phyloP scores from a whole-genome alignment of 2,113 vertebrate genomes.

The Neopipo cinnamomea region DNA sequence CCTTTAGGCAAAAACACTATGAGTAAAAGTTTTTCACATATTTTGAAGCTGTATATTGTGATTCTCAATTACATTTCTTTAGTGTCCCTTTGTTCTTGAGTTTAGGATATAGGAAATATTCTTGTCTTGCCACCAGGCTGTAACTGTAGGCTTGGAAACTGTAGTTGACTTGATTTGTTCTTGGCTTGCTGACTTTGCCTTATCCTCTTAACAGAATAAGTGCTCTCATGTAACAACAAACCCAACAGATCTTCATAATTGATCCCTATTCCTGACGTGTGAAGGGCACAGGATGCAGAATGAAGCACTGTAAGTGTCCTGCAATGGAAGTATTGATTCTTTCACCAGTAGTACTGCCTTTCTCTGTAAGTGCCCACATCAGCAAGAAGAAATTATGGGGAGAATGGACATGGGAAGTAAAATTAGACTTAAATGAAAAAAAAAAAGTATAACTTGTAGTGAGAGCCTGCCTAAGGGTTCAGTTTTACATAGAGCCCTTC shows the following conservation, averaged over 20 bases:
- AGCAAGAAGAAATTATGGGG: conserved; percentile 44
- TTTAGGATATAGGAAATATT: background rate
- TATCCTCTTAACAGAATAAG: conserved; percentile 49
- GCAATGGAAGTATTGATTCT: conserved; percentile 49
- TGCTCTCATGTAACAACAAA: conserved; percentile 32
- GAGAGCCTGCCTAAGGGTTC: background rate
- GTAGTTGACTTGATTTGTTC: background rate
- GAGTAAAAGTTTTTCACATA: background rate
- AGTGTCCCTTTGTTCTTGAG: background rate
- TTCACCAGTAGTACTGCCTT: conserved; percentile 2
- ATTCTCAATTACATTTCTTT: background rate
- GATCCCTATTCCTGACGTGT: conserved; percentile 3
- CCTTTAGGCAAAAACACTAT: background rate
- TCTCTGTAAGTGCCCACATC: conserved; percentile 30
- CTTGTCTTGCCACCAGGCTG: background rate
- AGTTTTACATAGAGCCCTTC: background rate
- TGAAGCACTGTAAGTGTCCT: background rate
- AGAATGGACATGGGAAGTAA: conserved; percentile 4
- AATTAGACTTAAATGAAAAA: background rate
- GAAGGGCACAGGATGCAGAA: conserved; percentile 50
- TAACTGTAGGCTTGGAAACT: background rate
- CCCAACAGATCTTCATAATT: conserved; percentile 51
- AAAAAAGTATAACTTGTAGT: too few species aligned
- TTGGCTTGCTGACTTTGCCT: conserved; percentile 50
- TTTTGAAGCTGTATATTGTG: background rate